phyloP scores from a whole-genome alignment of 2,888 invertebrate genomes.

The Oxytorus armatus region DNA sequence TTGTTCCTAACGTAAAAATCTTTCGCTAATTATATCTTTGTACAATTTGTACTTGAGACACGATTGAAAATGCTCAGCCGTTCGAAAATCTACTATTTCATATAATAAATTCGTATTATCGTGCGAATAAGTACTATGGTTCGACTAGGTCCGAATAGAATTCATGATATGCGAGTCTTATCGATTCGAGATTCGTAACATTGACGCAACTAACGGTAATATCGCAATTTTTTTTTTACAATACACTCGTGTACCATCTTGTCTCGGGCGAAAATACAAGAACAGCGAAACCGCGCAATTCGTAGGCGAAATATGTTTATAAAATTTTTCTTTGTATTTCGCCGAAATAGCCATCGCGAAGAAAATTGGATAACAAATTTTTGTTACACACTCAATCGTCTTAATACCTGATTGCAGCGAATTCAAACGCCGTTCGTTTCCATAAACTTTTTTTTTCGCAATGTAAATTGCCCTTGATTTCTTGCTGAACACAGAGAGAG shows the following conservation, averaged over 20 bases:
- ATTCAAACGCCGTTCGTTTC: neutral
- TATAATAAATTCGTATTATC: neutral
- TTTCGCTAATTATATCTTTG: slow-evolving; percentile 35
- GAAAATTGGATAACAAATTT: too few relatives aligned
- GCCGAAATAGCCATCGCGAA: too few relatives aligned
- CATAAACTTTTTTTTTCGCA: neutral
- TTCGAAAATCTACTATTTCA: neutral
- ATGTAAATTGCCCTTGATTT: neutral
- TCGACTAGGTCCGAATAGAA: slow-evolving; percentile 37
- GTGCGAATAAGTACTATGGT: slow-evolving; percentile 7
- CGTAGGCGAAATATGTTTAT: too few relatives aligned
- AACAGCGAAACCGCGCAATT: too few relatives aligned
- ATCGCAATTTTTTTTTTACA: neutral
- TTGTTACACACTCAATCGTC: too few relatives aligned
- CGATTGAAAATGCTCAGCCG: slow-evolving; percentile 5
- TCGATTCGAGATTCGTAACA: too few relatives aligned
- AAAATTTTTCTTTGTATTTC: too few relatives aligned
- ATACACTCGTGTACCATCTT: neutral
- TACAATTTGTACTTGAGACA: slow-evolving; percentile 62
- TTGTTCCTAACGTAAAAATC: slow-evolving; percentile 35
- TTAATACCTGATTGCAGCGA: neutral
- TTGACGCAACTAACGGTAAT: neutral
- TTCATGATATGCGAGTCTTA: neutral
- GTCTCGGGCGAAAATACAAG: too few relatives aligned
- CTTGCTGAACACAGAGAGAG: neutral